Conservation (phyloP, 2,113 vertebrate species). For the Promerops cafer region DNA sequence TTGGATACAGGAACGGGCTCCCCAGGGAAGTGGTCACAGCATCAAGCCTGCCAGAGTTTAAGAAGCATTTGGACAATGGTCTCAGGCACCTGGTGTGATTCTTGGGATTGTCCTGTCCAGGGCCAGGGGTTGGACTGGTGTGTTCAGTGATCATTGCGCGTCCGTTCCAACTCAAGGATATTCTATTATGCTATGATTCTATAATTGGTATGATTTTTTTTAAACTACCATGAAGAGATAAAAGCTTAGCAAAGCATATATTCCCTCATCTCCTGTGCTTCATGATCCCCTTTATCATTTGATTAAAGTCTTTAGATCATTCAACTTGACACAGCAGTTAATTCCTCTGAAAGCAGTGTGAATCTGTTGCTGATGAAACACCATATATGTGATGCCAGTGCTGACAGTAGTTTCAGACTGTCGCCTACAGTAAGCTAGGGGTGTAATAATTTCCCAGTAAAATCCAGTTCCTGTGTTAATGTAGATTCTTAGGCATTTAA, state of each 20-base stretch:
- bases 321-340: background rate
- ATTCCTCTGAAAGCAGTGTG: background rate
- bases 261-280: background rate
- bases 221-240: background rate
- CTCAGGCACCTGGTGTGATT: background rate
- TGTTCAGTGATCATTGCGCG: fast-evolving
- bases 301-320: background rate
- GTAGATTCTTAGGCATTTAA: background rate
- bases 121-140: background rate
- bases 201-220: background rate
- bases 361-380: background rate
- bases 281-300: background rate
- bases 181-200: too few relatives aligned
- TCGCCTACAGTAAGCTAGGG: background rate
- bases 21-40: background rate
- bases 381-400: background rate
- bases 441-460: background rate
- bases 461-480: background rate
- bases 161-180: background rate
- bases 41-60: background rate
- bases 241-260: background rate
- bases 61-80: background rate
- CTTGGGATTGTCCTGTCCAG: background rate
- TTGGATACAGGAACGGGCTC: background rate
- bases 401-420: background rate